These are phyloP conservation scores for Anolis carolinensis DNA, from an alignment of 2,113 vertebrate species.

Conservation along the genomic window DNA sequence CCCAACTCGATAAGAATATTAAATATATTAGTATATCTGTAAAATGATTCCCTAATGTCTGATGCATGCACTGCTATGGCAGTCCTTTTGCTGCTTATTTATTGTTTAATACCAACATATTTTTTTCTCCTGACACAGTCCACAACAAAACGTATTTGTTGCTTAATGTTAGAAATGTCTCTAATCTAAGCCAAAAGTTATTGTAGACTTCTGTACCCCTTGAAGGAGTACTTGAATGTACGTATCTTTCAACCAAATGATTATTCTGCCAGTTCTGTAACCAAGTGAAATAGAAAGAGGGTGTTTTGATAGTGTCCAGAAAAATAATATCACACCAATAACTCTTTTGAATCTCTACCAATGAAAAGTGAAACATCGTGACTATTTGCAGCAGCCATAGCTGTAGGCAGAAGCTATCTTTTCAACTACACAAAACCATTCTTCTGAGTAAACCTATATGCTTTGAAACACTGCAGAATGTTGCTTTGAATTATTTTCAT, in stretches of 20 bases:
- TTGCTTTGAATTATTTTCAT: background rate
- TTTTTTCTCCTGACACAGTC: background rate
- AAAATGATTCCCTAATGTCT: background rate
- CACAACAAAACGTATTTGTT: background rate
- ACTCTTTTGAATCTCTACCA: background rate
- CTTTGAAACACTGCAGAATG: background rate
- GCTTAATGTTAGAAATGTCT: conserved; percentile 7
- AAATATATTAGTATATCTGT: background rate
- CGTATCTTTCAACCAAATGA: background rate
- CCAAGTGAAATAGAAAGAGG: background rate
- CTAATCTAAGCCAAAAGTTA: background rate
- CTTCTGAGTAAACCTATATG: background rate
- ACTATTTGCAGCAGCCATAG: background rate
- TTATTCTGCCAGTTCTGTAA: background rate
- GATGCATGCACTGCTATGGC: background rate
- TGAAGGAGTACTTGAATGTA: background rate
- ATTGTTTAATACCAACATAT: background rate
- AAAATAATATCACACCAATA: background rate
- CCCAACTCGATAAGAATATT: background rate
- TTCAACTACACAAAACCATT: background rate
- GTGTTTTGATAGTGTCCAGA: background rate
- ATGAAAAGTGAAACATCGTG: background rate
- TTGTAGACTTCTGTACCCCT: background rate
- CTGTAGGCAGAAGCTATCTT: background rate
- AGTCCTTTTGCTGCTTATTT: background rate